Evolutionary conservation across 2,888 invertebrate species (phyloP).

Genomic region (Steinernema hermaphroditum): DNA sequence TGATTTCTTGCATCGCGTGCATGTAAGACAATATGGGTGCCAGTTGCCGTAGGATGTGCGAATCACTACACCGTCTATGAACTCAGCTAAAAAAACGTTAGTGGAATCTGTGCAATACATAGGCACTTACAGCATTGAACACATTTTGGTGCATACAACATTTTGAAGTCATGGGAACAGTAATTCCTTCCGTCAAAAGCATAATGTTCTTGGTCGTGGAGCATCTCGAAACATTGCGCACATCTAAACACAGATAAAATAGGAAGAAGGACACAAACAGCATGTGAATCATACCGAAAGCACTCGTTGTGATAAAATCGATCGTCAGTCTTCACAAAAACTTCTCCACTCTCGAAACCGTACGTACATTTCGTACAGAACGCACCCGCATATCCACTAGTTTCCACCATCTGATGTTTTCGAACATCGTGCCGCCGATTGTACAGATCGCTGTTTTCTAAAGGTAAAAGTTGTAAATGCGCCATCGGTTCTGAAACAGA

Average conservation of each 20-base stretch:
- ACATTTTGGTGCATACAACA: slow-evolving; percentile 16
- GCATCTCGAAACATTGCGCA: slow-evolving; percentile 19
- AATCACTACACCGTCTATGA: slow-evolving; percentile 8
- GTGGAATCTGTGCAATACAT: neutral
- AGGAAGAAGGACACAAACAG: neutral
- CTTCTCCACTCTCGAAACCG: slow-evolving; percentile 17
- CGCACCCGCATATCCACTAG: neutral
- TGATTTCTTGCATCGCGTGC: neutral
- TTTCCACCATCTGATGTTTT: slow-evolving; percentile 6
- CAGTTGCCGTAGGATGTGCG: slow-evolving; percentile 13
- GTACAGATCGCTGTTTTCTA: slow-evolving; percentile 25
- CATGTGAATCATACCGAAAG: slow-evolving; percentile 1
- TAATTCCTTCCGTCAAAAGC: slow-evolving; percentile 3
- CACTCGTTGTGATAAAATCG: slow-evolving; percentile 24
- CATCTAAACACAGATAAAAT: neutral
- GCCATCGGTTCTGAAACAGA: neutral
- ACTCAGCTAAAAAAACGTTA: neutral
- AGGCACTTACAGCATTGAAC: neutral
- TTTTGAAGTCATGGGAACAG: slow-evolving; percentile 22
- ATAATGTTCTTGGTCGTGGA: slow-evolving; percentile 18
- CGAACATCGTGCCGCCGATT: neutral
- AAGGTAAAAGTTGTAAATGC: neutral
- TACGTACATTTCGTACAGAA: slow-evolving; percentile 1
- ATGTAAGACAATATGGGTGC: slow-evolving; percentile 12
- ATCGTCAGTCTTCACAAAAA: slow-evolving; percentile 24